A percentile compares a stretch with the other conserved stretches of the same genome.
Conservation (phyloP, 1,140 invertebrate species). For the Hylaeus volcanicus region DNA sequence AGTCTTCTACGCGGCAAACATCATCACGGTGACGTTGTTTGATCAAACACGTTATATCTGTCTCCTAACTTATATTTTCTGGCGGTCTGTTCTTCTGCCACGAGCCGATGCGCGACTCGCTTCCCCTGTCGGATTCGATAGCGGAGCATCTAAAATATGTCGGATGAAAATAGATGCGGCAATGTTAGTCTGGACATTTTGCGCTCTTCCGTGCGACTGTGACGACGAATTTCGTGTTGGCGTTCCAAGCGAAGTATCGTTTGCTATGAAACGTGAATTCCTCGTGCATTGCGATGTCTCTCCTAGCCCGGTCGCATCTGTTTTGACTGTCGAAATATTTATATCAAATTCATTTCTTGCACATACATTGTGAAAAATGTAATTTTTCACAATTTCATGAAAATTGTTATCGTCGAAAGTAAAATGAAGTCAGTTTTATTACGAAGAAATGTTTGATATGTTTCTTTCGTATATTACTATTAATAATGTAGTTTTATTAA, state of each 20-base stretch:
- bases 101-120: slow-evolving; percentile 18
- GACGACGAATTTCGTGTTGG: slow-evolving; percentile 34
- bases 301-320: too few species aligned
- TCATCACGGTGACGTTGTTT: background rate
- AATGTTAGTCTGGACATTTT: slow-evolving; percentile 30
- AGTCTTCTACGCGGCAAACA: background rate
- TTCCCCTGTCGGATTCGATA: slow-evolving; percentile 42
- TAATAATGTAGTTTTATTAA: too few species aligned
- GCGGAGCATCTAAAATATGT: slow-evolving; percentile 38
- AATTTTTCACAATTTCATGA: too few species aligned
- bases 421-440: too few species aligned
- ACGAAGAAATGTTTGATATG: too few species aligned
- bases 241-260: slow-evolving; percentile 25
- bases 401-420: too few species aligned
- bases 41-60: background rate
- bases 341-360: too few species aligned
- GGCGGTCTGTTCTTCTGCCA: slow-evolving; percentile 1
- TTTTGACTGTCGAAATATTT: too few species aligned
- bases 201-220: slow-evolving; percentile 23
- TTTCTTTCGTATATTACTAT: too few species aligned
- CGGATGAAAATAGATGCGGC: slow-evolving; percentile 39
- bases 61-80: background rate
- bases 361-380: too few species aligned
- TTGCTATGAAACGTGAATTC: slow-evolving; percentile 25
- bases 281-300: background rate